Percentiles rank a stretch among this genome's conserved stretches.
phyloP scores from a whole-genome alignment of 2,888 invertebrate species.

The Mantis religiosa region DNA sequence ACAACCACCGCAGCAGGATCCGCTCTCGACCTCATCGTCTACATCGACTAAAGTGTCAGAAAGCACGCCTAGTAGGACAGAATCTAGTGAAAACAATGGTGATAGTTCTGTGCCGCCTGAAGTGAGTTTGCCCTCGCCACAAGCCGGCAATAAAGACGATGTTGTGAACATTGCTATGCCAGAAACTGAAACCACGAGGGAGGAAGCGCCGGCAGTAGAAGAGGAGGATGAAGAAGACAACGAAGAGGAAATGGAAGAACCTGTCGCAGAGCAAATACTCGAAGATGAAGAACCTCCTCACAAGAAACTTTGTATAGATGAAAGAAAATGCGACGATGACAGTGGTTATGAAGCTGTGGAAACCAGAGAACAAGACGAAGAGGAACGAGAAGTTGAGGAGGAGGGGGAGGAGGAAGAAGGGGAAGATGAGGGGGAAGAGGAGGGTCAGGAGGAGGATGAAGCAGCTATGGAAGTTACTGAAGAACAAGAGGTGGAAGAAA shows the following conservation, averaged over 20 bases:
- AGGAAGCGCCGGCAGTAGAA: background rate
- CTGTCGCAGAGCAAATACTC: background rate
- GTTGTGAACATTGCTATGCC: background rate
- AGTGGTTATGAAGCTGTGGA: background rate
- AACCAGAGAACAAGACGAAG: background rate
- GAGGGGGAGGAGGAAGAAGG: too few relatives aligned
- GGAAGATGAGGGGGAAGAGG: too few relatives aligned
- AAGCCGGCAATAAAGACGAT: background rate
- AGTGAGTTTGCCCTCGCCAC: background rate
- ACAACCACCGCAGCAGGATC: background rate
- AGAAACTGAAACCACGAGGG: background rate
- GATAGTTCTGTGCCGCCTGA: background rate
- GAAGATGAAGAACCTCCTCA: background rate
- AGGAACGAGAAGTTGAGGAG: background rate
- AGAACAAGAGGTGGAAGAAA: background rate
- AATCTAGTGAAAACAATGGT: background rate
- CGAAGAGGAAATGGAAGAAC: background rate
- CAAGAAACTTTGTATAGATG: background rate
- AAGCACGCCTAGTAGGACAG: background rate
- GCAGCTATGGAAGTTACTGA: background rate
- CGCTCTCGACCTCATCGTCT: background rate
- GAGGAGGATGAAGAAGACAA: background rate
- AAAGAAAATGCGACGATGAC: background rate
- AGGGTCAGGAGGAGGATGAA: background rate
- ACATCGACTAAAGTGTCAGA: background rate